A percentile compares a stretch with the other conserved stretches of the same genome.
phyloP scores from a whole-genome alignment of 2,113 vertebrate genomes.

The Lophochroa leadbeateri region DNA sequence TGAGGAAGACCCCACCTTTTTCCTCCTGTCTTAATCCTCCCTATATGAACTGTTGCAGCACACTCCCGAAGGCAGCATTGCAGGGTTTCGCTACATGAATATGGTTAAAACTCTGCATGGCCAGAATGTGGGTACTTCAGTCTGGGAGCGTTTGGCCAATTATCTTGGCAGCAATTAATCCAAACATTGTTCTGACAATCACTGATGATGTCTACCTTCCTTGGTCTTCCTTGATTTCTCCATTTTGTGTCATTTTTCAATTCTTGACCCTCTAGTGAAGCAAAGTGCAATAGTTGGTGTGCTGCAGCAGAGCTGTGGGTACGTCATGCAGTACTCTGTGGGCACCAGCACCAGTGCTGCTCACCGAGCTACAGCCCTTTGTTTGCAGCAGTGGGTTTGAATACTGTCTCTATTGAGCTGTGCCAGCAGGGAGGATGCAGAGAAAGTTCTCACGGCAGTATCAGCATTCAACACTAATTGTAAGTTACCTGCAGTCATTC shows the following conservation, averaged over 20 bases:
- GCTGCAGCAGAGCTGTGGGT: not conserved
- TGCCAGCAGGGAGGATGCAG: not conserved
- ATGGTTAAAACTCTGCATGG: rapidly evolving
- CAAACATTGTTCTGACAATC: not conserved
- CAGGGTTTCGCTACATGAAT: not conserved
- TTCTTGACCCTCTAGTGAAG: not conserved
- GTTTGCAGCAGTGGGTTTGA: not conserved
- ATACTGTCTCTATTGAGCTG: not conserved
- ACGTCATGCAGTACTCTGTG: rapidly evolving
- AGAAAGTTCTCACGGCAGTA: not conserved
- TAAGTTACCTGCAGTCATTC: not conserved
- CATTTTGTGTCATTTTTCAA: not conserved
- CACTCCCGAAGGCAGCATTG: not conserved
- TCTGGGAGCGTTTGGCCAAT: not conserved
- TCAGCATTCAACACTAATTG: not conserved
- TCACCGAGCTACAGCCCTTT: rapidly evolving
- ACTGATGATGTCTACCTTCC: rapidly evolving
- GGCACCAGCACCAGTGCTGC: not conserved
- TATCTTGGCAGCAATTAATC: not conserved
- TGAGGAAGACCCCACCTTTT: not conserved
- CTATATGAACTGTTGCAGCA: rapidly evolving
- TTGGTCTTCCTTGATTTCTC: not conserved
- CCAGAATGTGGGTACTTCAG: not conserved
- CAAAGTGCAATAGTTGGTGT: rapidly evolving
- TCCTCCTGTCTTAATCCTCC: not conserved